A percentile compares a stretch with the other conserved stretches of the same genome.
Conservation (phyloP, 2,797 vertebrate species). For the Chrysocyon brachyurus region DNA sequence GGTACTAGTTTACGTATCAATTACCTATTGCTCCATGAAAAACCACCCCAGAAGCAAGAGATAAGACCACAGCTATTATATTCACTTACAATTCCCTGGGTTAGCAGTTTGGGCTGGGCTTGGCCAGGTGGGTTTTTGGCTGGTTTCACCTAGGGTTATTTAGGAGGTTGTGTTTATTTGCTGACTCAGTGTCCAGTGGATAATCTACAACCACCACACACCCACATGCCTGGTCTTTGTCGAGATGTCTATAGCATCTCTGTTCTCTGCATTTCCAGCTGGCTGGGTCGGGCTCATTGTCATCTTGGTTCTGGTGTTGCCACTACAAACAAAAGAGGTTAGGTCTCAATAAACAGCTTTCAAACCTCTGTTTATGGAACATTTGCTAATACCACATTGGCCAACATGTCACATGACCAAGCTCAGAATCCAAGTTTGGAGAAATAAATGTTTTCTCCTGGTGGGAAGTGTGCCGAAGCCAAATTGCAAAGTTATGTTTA, state of each 20-base stretch:
- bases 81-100: background rate
- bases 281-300: background rate
- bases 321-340: background rate
- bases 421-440: background rate
- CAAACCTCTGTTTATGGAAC: background rate
- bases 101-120: background rate
- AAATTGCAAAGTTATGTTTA: background rate
- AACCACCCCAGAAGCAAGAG: background rate
- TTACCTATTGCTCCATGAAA: background rate
- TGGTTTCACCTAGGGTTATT: background rate
- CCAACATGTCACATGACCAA: background rate
- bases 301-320: background rate
- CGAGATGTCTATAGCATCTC: background rate
- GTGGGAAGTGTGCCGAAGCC: background rate
- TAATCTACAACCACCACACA: background rate
- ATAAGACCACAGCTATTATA: background rate
- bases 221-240: background rate
- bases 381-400: background rate
- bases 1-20: background rate
- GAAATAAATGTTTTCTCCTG: background rate
- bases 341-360: background rate
- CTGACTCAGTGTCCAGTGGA: background rate
- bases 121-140: background rate
- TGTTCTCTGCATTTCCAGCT: background rate
- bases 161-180: background rate